Evolutionary conservation across 2,113 vertebrate species (phyloP), one percentile per base, ranked within the genome.

Genomic region (Campylorhamphus procurvoides): DNA sequence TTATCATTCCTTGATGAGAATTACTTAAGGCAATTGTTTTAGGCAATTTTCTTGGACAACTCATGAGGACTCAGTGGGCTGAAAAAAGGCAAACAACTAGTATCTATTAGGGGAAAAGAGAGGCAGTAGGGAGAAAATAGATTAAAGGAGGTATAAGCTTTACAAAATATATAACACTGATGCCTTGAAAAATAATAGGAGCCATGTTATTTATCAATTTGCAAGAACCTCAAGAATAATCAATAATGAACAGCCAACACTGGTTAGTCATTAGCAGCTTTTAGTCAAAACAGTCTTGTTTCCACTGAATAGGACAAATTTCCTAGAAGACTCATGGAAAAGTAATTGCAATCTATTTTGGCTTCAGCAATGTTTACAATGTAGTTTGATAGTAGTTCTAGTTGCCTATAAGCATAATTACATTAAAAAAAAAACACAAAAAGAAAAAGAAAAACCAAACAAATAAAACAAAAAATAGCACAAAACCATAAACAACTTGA

Each of bases 81-180:
- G 16, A 69, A 56, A 77, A 66, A 84, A 39, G 14, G 18, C 6
- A 87, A 84, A n/a, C 9, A 59, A 10, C 6, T 12, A 24, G 12
- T 24, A 53, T 37, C 28, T 20, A 13, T 49, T 39, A 28, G 1
- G 0, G 2, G 1, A 12, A 29, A 71, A 66, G 2, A 16, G 28
- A 67, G 31, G 9, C 4, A 28, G 4, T 40, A 53, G 19, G 10
- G 10, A 74, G 10, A 62, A 78, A 22, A 87, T 90, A 84, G 7
- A 27, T 72, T 76, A 76, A 27, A 83, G 40, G 14, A 89, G 9
- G 4, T 28, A 8, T 18, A 72, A 33, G 4, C 10, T 22, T 9
- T 63, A 59, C 3, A 81, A 9, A 63, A 78, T 22, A 39, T 7
- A 8, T 31, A 85, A 53, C 20, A 71, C 3, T 13, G 24, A 64